Evolutionary conservation across 2,888 invertebrate genomes (phyloP).

Genomic region (Pandemis heparana): DNA sequence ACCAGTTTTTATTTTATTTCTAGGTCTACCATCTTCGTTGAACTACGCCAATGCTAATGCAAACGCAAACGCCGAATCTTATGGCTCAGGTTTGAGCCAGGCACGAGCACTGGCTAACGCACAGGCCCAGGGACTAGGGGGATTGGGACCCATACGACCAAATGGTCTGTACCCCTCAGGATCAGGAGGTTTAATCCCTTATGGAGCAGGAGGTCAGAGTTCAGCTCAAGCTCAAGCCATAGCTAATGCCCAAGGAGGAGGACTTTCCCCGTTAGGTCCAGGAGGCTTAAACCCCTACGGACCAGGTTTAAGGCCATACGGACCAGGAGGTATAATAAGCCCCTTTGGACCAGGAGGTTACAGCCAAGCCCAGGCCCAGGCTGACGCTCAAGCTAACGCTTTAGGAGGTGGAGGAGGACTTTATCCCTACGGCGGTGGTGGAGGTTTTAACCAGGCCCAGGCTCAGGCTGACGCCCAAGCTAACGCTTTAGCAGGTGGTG

Average conservation of each 20-base stretch:
- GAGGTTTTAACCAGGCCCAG: not conserved
- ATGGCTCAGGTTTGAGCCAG: not conserved
- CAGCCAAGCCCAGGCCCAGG: not conserved
- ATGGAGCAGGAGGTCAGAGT: not conserved
- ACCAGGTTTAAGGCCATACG: not conserved
- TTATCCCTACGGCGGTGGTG: too few relatives aligned
- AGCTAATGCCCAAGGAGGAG: not conserved
- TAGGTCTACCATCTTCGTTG: not conserved
- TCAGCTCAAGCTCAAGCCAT: not conserved
- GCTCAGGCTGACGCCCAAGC: constrained; percentile 17
- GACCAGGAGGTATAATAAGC: not conserved
- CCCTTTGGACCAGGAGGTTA: not conserved
- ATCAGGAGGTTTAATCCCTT: not conserved
- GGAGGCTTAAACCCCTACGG: not conserved
- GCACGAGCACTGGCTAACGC: not conserved
- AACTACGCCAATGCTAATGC: not conserved
- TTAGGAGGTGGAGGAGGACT: too few relatives aligned
- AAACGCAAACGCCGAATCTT: not conserved
- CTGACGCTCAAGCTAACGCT: not conserved
- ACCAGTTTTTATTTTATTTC: too few relatives aligned
- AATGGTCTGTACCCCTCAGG: not conserved
- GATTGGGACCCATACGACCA: too few relatives aligned
- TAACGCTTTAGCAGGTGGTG: not conserved
- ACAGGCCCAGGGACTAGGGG: not conserved
- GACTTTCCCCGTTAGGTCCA: not conserved